Percentiles rank a stretch among this genome's conserved stretches.
These are phyloP conservation scores for Tenebrio molitor DNA, from an alignment of 1,140 invertebrate species.

Conservation along the genomic window DNA sequence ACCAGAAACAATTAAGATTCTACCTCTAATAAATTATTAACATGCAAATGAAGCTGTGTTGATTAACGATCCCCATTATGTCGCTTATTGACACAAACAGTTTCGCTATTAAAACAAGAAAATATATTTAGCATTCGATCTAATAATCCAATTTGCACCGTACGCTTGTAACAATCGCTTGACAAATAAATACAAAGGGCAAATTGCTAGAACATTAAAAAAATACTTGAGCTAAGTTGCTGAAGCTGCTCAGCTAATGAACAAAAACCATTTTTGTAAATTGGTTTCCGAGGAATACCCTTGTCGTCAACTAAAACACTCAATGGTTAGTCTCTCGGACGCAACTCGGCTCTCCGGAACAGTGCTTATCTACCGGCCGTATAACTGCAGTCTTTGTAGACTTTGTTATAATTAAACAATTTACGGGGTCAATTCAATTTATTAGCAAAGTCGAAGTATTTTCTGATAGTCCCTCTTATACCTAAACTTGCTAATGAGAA, in stretches of 20 bases:
- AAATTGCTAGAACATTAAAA: neutral
- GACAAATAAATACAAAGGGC: neutral
- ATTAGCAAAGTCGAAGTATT: too few relatives aligned
- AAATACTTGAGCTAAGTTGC: neutral
- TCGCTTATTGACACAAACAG: conserved; percentile 13
- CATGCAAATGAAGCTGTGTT: conserved; percentile 29
- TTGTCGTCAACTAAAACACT: conserved; percentile 16
- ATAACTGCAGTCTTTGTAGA: too few relatives aligned
- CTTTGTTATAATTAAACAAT: too few relatives aligned
- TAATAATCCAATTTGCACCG: conserved; percentile 14
- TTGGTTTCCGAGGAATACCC: conserved; percentile 1
- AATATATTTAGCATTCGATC: neutral
- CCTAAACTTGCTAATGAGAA: too few relatives aligned
- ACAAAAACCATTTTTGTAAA: conserved; percentile 21
- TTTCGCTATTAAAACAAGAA: neutral
- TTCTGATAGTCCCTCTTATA: too few relatives aligned
- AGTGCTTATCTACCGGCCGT: conserved; percentile 2
- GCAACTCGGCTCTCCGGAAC: neutral
- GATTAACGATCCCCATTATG: conserved; percentile 32
- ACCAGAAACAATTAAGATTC: conserved; percentile 8
- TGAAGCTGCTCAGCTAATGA: neutral
- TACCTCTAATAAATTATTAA: conserved; percentile 16
- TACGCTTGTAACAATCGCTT: neutral
- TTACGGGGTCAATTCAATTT: too few relatives aligned
- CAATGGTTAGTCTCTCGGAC: conserved; percentile 2